Evolutionary conservation across 2,113 vertebrate genomes (phyloP).

Genomic region (Glaucidium brasilianum): DNA sequence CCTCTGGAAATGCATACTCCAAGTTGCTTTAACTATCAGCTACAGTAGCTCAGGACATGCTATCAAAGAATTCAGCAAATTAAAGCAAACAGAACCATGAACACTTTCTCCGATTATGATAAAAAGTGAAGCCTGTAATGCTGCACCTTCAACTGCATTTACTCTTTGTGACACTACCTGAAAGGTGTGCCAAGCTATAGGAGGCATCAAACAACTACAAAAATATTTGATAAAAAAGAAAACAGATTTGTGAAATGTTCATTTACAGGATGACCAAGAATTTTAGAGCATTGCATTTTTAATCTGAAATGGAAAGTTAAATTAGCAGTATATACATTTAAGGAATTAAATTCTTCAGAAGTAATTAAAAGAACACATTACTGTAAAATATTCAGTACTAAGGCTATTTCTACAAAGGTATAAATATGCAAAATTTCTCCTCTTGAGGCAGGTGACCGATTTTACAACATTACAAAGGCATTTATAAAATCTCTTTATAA

Average conservation of each 20-base stretch:
- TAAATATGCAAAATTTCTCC: neutral
- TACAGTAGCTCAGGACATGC: neutral
- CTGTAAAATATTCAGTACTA: neutral
- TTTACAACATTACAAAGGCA: neutral
- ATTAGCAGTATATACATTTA: neutral
- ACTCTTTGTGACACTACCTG: neutral
- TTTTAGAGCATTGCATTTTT: neutral
- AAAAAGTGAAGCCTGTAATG: neutral
- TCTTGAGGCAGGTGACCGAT: neutral
- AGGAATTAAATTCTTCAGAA: neutral
- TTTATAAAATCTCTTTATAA: neutral
- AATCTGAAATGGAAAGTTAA: neutral
- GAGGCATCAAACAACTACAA: neutral
- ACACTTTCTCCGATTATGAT: neutral
- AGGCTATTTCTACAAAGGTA: neutral
- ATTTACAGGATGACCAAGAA: neutral
- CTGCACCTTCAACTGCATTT: neutral
- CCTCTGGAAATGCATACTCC: neutral
- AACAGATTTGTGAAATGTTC: neutral
- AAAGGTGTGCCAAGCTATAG: neutral
- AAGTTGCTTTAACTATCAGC: neutral
- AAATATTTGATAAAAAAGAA: neutral
- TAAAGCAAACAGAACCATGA: neutral
- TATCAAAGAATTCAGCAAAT: neutral
- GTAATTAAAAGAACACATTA: neutral